Percentiles rank a stretch among this genome's conserved stretches.
Evolutionary conservation across 2,113 vertebrate species (phyloP).

Genomic region (Columba janthina): DNA sequence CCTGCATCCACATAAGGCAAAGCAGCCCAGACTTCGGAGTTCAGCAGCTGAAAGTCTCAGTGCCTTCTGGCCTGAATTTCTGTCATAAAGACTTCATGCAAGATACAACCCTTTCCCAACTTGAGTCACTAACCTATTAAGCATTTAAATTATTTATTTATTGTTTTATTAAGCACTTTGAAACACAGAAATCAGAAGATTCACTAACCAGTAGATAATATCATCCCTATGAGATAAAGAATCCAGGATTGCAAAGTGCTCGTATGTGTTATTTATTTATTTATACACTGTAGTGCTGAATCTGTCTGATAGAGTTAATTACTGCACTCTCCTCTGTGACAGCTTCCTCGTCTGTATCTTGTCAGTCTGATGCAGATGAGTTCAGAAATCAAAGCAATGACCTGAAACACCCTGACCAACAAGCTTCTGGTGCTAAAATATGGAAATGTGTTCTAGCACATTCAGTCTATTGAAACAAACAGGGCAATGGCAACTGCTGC

Average conservation of each 20-base stretch:
- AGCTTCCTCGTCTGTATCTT: not conserved
- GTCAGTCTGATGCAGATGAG: not conserved
- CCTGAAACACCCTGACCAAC: not conserved
- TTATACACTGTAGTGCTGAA: not conserved
- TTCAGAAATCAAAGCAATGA: not conserved
- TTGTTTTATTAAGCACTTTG: not conserved
- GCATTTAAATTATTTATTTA: not conserved
- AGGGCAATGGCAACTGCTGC: not conserved
- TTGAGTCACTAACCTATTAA: not conserved
- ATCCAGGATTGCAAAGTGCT: not conserved
- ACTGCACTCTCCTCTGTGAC: not conserved
- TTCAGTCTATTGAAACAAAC: not conserved
- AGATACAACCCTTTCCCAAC: not conserved
- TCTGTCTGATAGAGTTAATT: not conserved
- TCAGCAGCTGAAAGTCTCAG: not conserved
- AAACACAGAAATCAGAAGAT: not conserved
- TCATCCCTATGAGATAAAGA: not conserved
- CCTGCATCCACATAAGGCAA: not conserved
- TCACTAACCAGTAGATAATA: not conserved
- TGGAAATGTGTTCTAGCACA: not conserved
- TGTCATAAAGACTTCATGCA: not conserved
- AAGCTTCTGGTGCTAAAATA: not conserved
- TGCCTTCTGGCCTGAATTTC: not conserved
- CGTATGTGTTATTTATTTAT: not conserved
- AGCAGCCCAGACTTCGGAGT: not conserved